Base-by-base conservation (phyloP, 1,140 invertebrate genomes). In the Temnothorax curvispinosus region DNA sequence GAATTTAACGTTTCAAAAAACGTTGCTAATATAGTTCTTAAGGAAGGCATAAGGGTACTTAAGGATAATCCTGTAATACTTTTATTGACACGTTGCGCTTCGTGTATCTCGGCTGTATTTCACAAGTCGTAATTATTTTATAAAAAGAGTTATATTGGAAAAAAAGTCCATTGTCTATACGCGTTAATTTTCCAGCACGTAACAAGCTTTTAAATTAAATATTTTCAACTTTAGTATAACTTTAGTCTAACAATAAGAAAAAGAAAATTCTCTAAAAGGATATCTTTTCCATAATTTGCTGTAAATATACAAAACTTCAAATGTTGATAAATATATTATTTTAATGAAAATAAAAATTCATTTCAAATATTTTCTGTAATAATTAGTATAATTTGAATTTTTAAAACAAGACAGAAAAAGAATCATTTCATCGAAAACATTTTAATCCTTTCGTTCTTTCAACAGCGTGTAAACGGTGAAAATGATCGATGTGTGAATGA, bases 21-120 rank as follows among this genome's bases (percentile, higher is more conserved):
- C 11, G 18, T 62, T 9, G 27, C 54, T 18, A 21, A 71, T 6
- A 18, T 71, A 21, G 15, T 15, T 60, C 27, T 74, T 62, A 21
- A 80, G 62, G 67, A 56, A 80, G 75, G 41, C 78, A 62, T 50
- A 50, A 8, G 44, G 6, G 7, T 84, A 60, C 56, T 84, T 50
- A 35, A 67, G 32, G 4, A 75, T 65, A 85, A 3, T 72, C 41
- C 3, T 74, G 21, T 56, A 60, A 50, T 60, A 75, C 2, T 58
- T 74, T 74, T 62, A 60, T 84, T 74, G 13, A 35, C 11, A n/a
- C 27, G 41, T 62, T 78, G n/a, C 71, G 38, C 38, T 35, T 35
- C 11, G 2, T 77, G 32, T 76, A 9, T 18, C 13, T 76, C 38
- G 38, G 6, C 4, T 47, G 27, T 47, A 50, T 47, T 74, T 74